Conservation (phyloP, 2,888 invertebrate genomes). For the Drymonia ruficornis region DNA sequence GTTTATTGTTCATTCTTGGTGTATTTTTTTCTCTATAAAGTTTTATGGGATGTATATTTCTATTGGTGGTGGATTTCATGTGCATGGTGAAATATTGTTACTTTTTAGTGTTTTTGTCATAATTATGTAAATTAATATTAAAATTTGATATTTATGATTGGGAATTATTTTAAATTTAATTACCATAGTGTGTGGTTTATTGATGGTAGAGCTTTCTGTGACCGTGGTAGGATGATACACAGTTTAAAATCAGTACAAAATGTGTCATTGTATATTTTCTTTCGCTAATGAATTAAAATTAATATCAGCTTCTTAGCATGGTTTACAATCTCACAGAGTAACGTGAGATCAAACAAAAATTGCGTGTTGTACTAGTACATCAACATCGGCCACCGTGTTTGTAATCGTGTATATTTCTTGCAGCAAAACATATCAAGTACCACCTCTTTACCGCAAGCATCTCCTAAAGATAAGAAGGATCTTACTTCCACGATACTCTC, state of each 20-base stretch:
- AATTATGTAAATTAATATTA: background rate
- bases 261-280: slow-evolving; percentile 4
- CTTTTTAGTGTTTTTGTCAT: background rate
- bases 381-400: background rate
- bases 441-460: slow-evolving; percentile 73
- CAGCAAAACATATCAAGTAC: slow-evolving; percentile 85
- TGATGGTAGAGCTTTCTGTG: slow-evolving; percentile 9
- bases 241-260: background rate
- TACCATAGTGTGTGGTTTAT: background rate
- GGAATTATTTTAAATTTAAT: background rate
- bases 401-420: slow-evolving; percentile 30
- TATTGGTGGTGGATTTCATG: slow-evolving; percentile 25
- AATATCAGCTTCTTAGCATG: slow-evolving; percentile 26
- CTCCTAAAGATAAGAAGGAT: slow-evolving; percentile 87
- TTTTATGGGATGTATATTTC: slow-evolving; percentile 7
- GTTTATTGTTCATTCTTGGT: background rate
- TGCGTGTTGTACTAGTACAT: slow-evolving; percentile 4
- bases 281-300: slow-evolving; percentile 5
- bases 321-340: slow-evolving; percentile 31
- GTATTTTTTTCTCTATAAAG: background rate
- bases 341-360: slow-evolving; percentile 20
- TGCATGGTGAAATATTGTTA: slow-evolving; percentile 25
- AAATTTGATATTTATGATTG: background rate
- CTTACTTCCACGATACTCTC: slow-evolving; percentile 86
- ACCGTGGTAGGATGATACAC: slow-evolving; percentile 6